Base-by-base conservation (phyloP, 2,797 vertebrate species). In the Ambastaia sidthimunki region DNA sequence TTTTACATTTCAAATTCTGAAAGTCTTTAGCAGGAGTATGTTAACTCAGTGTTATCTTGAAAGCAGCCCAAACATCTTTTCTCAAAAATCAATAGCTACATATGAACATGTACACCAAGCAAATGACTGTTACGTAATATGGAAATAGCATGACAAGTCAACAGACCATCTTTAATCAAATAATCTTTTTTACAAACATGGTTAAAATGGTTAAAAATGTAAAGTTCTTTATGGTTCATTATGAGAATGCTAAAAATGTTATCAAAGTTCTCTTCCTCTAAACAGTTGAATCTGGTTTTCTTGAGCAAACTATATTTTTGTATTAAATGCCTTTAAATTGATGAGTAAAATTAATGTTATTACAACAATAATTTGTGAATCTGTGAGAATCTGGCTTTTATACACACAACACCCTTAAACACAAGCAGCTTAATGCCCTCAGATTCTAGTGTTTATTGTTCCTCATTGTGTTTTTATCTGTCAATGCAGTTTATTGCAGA, bases 181-280 rank as follows among this genome's bases (percentile, higher is more conserved):
- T 31, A 7, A 31, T 23, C 47, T 63, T 57, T 65, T 54, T 41
- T 71, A 69, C 34, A 80, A 76, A 71, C 23, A 66, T 31, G 16
- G 47, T 71, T 62, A 75, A 78, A 83, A 72, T 23, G 16, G 23
- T 73, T 68, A 65, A 74, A 82, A 83, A 65, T 62, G 54, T 74
- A 11, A 16, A 48, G 19, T 70, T 65, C 47, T 23, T 19, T 25
- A 47, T 34, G 66, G 25, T 16, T 41, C 12, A 44, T 66, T 62
- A 31, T 47, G 23, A 72, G 62, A 54, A 72, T 82, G 52, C 59
- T 68, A 73, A 75, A 77, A 72, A 37, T 37, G 34, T 37, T 4
- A 6, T 37, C 34, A 78, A 82, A 50, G 19, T 55, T 76, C 44
- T 59, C n/a, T 50, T 25, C 18, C 18, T 41, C 15, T 10, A 44